Evolutionary conservation across 2,797 vertebrate genomes (phyloP), one percentile per base, ranked within the genome.

Genomic region (Typhlichthys eigenmanni): DNA sequence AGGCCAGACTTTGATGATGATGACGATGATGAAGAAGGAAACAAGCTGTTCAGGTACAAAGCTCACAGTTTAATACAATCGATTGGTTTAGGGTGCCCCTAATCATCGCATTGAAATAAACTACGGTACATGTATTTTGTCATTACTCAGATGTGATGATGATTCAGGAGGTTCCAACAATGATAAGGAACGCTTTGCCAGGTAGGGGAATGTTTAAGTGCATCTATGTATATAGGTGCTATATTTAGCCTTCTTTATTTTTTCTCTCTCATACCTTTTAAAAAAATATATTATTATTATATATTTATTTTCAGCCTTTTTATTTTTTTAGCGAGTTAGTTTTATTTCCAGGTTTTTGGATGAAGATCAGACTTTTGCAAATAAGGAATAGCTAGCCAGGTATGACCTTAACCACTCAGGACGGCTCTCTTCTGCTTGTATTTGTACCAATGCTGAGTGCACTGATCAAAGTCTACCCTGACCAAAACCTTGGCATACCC

Each of bases 141-240:
- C 29, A 74, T 76, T 63, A 10, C 69, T 68, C 75, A 99, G 97
- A 57, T 97, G 96, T 69, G 97, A 98, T 0, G 97, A 98, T 12
- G 97, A 99, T 49, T 86, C 91, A 0, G 89, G 89, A 68, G 93
- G 94, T 65, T 90, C 92, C 3, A 94, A 91, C 0, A 88, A 89
- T 74, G 97, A 99, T 57, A 98, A 98, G 68, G 97, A 99, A 72
- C 93, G 96, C 6, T 99, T 98, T 90, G 97, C 97, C 80, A 98
- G 97, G 97, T 99, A 94, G 84, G 88, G 52, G 13, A 81, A 84
- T 90, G 83, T 87, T 75, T 17, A 43, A 55, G 38, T 14, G 14
- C 45, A 4, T 55, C 47, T 38, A 11, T 64, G n/a, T 58, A 56
- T 13, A 29, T 50, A 49, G 60, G 60, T 43, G 50, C 43, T 52